Evolutionary conservation across 2,797 vertebrate species (phyloP).

Genomic region (Caiman crocodilus): DNA sequence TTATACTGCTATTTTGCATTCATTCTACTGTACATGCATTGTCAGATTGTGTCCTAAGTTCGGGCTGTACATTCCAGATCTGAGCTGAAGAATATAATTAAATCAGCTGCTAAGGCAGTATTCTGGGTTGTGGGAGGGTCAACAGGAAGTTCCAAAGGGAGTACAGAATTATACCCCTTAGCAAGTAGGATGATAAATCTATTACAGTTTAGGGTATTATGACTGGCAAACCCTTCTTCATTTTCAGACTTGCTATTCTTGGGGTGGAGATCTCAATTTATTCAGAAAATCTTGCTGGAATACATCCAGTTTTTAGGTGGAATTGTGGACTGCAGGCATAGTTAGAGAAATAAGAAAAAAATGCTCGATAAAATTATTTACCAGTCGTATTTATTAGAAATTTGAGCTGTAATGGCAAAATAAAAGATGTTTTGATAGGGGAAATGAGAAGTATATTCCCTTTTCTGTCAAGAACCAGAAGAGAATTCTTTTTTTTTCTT

Average conservation of each 20-base stretch:
- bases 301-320: not conserved
- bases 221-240: not conserved
- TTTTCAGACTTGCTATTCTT: not conserved
- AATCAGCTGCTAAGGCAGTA: not conserved
- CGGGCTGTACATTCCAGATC: not conserved
- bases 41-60: not conserved
- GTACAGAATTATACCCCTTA: not conserved
- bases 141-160: not conserved
- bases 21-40: not conserved
- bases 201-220: not conserved
- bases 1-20: not conserved
- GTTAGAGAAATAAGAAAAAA: not conserved
- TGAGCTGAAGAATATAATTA: not conserved
- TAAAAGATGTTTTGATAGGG: constrained; percentile 62
- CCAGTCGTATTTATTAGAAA: constrained; percentile 41
- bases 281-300: not conserved
- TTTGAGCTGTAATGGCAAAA: constrained; percentile 37
- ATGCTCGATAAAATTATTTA: not conserved
- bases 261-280: not conserved
- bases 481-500: constrained; percentile 22
- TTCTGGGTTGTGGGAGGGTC: not conserved
- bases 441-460: constrained; percentile 38
- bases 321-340: not conserved
- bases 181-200: not conserved
- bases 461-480: not conserved